Conservation (phyloP, 2,113 vertebrate species). For the Corythornis cristatus region DNA sequence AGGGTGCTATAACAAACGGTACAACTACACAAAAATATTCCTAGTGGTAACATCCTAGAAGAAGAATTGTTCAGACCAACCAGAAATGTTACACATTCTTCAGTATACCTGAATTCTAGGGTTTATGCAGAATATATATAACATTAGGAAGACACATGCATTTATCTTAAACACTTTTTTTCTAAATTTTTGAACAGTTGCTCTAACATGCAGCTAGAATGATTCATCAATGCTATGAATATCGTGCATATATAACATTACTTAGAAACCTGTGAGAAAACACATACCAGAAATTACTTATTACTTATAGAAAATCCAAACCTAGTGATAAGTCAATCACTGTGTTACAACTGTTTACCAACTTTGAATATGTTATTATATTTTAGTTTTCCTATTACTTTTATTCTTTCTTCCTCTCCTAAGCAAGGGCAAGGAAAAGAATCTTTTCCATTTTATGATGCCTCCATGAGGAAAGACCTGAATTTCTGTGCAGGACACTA, state of each 20-base stretch:
- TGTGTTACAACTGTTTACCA: neutral
- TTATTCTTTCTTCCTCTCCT: neutral
- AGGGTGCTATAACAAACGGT: neutral
- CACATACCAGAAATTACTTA: neutral
- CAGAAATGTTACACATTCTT: neutral
- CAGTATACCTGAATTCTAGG: neutral
- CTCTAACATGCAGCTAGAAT: neutral
- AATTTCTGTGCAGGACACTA: neutral
- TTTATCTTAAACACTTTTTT: neutral
- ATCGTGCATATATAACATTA: neutral
- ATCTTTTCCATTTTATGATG: neutral
- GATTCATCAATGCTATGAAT: neutral
- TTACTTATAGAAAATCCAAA: neutral
- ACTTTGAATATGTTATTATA: neutral
- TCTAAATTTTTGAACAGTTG: neutral
- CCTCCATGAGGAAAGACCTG: neutral
- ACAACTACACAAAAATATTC: neutral
- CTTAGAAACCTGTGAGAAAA: neutral
- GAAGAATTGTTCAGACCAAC: neutral
- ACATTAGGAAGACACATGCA: neutral
- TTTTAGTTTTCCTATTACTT: neutral
- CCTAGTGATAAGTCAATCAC: neutral
- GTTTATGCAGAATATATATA: neutral
- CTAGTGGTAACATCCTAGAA: neutral
- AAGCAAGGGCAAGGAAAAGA: neutral